A percentile compares a stretch with the other conserved stretches of the same genome.
Conservation (phyloP, 2,797 vertebrate species). For the Syngnathus acus region DNA sequence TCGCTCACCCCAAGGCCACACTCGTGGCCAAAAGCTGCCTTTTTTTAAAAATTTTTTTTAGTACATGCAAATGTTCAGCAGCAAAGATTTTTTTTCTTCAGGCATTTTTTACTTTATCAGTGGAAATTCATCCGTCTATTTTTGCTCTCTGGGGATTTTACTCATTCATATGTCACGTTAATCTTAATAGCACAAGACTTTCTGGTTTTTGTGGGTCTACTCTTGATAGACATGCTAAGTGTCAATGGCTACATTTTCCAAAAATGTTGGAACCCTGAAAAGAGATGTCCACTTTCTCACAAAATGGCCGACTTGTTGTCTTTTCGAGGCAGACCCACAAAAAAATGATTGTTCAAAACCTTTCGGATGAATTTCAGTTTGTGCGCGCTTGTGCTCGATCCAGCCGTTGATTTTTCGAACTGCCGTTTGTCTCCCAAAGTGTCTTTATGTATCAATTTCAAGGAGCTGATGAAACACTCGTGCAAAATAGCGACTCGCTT, state of each 20-base stretch:
- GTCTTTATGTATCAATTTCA: conserved; percentile 14
- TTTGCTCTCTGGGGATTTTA: not conserved
- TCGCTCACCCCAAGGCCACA: conserved; percentile 16
- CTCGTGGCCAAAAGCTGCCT: conserved; percentile 16
- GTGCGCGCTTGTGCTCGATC: not conserved
- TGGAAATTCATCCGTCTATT: not conserved
- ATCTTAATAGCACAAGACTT: not conserved
- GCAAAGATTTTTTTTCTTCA: not conserved
- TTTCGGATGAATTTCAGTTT: not conserved
- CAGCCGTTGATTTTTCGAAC: not conserved
- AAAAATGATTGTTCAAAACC: not conserved
- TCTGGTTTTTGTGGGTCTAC: not conserved
- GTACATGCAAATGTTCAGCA: not conserved
- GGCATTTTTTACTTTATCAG: not conserved
- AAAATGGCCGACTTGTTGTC: too few relatives aligned
- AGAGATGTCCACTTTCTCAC: too few relatives aligned
- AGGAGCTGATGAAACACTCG: conserved; percentile 18
- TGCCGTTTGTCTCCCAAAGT: conserved; percentile 2
- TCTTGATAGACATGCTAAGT: too few relatives aligned
- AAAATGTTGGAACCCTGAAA: not conserved
- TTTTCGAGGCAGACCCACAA: too few relatives aligned
- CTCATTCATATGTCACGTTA: not conserved
- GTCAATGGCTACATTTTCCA: not conserved
- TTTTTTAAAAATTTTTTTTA: not conserved
- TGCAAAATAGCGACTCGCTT: conserved; percentile 9